Conservation (phyloP, 2,888 invertebrate genomes). For the Parascotia fuliginaria region DNA sequence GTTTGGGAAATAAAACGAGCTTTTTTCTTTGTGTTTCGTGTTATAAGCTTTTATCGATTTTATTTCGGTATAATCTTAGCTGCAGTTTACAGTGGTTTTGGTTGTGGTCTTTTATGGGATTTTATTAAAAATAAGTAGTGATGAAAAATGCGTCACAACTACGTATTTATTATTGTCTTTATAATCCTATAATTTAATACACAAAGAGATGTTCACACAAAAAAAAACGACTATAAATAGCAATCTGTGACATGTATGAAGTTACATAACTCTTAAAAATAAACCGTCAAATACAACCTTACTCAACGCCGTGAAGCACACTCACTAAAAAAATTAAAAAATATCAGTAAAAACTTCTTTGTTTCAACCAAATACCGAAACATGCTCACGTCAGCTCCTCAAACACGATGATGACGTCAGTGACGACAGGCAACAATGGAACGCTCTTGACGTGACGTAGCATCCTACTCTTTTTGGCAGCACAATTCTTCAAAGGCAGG, state of each 20-base stretch:
- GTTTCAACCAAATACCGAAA: slow-evolving; percentile 25
- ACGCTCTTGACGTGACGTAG: slow-evolving; percentile 51
- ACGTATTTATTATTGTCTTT: not conserved
- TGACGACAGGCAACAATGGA: slow-evolving; percentile 38
- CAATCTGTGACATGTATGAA: too few relatives aligned
- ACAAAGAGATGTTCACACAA: too few relatives aligned
- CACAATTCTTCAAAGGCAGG: slow-evolving; percentile 72
- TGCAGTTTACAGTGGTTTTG: slow-evolving; percentile 5
- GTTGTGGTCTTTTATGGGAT: not conserved
- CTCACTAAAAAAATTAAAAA: not conserved
- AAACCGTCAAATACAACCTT: not conserved
- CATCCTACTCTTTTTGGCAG: slow-evolving; percentile 72
- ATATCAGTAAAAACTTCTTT: slow-evolving; percentile 7
- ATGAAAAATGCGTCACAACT: not conserved
- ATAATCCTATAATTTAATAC: too few relatives aligned
- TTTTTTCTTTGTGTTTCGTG: slow-evolving; percentile 23
- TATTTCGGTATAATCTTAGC: slow-evolving; percentile 25
- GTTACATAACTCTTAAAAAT: too few relatives aligned
- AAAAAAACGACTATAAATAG: too few relatives aligned
- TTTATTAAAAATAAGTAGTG: too few relatives aligned
- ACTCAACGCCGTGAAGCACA: not conserved
- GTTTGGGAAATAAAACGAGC: slow-evolving; percentile 45
- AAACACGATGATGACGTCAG: slow-evolving; percentile 31
- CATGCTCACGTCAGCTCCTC: slow-evolving; percentile 31
- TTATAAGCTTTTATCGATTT: slow-evolving; percentile 30